A percentile compares a stretch with the other conserved stretches of the same genome.
Evolutionary conservation across 1,140 invertebrate genomes (phyloP).

Genomic region (Gonatopus flavifemur): DNA sequence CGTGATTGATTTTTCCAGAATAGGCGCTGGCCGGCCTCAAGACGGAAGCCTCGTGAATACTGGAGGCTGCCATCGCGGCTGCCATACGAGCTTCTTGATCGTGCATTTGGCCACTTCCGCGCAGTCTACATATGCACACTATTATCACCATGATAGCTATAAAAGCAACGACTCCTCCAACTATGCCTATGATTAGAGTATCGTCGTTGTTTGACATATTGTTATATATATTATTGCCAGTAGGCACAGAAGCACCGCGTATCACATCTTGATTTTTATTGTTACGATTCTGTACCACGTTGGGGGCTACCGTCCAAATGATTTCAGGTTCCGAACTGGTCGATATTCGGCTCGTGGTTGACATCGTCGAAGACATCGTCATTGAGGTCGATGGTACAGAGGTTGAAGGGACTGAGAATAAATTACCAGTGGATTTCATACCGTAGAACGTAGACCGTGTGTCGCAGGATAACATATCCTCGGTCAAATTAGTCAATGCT

Average conservation of each 20-base stretch:
- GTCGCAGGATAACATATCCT: conserved; percentile 72
- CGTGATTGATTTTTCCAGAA: conserved; percentile 51
- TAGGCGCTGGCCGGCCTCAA: conserved; percentile 48
- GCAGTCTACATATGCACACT: conserved; percentile 78
- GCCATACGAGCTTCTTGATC: conserved; percentile 46
- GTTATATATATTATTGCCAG: conserved; percentile 29
- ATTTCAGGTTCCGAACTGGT: conserved; percentile 76
- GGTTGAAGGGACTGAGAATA: too few relatives aligned
- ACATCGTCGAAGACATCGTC: conserved; percentile 51
- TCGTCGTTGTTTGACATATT: conserved; percentile 78
- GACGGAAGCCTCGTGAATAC: conserved; percentile 52
- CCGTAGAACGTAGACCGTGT: conserved; percentile 53
- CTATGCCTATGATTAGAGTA: conserved; percentile 88
- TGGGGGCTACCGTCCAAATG: conserved; percentile 80
- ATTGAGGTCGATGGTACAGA: too few relatives aligned
- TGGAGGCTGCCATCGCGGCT: conserved; percentile 44
- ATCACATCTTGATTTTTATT: conserved; percentile 60
- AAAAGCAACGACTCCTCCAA: conserved; percentile 87
- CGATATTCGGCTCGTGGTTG: too few relatives aligned
- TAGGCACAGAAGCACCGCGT: conserved; percentile 43
- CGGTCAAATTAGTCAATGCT: conserved; percentile 69
- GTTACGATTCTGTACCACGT: conserved; percentile 58
- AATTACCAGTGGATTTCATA: conserved; percentile 45
- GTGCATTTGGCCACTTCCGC: conserved; percentile 42
- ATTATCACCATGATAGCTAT: conserved; percentile 85